Percentiles rank a stretch among this genome's conserved stretches.
These are phyloP conservation scores for Gallinago nigripennis DNA, from an alignment of 2,797 vertebrate genomes.

Conservation along the genomic window DNA sequence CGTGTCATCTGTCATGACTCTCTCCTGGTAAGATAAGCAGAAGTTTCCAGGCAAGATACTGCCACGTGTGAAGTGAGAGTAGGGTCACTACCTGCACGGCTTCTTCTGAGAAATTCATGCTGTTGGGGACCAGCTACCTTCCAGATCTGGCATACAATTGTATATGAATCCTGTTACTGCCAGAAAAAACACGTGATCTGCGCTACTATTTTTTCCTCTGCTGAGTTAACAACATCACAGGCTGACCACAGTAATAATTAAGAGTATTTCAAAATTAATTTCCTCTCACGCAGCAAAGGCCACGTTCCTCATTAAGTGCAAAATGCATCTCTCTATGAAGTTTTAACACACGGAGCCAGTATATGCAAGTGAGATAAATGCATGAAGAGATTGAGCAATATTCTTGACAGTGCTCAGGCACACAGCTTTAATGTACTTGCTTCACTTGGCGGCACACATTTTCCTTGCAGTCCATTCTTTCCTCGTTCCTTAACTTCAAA, in stretches of 20 bases:
- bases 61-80: neutral
- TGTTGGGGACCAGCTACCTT: neutral
- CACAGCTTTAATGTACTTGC: neutral
- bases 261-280: neutral
- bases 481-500: neutral
- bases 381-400: neutral
- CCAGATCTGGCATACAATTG: neutral
- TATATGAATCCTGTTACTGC: neutral
- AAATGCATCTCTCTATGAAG: neutral
- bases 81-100: neutral
- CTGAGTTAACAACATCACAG: neutral
- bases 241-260: neutral
- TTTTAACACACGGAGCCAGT: neutral
- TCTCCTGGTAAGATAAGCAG: neutral
- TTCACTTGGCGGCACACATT: neutral
- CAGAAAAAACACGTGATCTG: neutral
- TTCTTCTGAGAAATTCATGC: neutral
- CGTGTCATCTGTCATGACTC: neutral
- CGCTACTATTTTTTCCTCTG: neutral
- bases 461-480: neutral
- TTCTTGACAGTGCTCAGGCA: neutral
- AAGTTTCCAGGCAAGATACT: neutral
- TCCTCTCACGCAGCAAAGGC: accelerated
- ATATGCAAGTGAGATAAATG: neutral
- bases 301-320: neutral